phyloP scores from a whole-genome alignment of 1,140 invertebrate species.

The Radopholus similis region DNA sequence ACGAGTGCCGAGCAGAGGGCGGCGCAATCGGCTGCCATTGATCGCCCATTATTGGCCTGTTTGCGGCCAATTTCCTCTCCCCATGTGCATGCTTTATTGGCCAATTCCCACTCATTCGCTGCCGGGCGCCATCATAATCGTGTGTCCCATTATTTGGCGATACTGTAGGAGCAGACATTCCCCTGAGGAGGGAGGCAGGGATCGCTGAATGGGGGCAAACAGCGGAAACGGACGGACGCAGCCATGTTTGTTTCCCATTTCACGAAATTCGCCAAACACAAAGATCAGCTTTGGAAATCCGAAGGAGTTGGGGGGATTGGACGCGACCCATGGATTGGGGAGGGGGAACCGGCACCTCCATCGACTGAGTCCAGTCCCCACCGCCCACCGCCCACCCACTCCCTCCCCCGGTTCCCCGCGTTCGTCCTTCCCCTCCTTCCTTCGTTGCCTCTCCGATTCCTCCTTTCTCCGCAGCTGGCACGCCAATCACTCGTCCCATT shows the following conservation, averaged over 20 bases:
- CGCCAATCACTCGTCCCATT: slow-evolving; percentile 20
- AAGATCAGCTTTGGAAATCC: background rate
- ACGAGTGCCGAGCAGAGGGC: too few relatives aligned
- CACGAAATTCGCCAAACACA: background rate
- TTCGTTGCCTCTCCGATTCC: background rate
- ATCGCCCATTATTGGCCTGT: too few relatives aligned
- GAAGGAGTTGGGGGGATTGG: background rate
- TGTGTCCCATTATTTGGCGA: too few relatives aligned
- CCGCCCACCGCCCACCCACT: background rate
- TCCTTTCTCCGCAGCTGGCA: slow-evolving; percentile 10
- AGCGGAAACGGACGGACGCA: too few relatives aligned
- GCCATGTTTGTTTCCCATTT: background rate
- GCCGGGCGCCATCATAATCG: too few relatives aligned
- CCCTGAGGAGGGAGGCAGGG: too few relatives aligned
- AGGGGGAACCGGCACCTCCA: background rate
- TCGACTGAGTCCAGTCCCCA: background rate
- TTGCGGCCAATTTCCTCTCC: too few relatives aligned
- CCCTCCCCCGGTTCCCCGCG: background rate
- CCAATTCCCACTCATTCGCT: too few relatives aligned
- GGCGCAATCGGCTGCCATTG: too few relatives aligned
- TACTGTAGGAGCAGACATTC: too few relatives aligned
- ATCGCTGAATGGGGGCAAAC: too few relatives aligned
- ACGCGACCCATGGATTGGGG: background rate
- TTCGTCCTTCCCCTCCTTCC: background rate
- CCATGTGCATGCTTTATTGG: too few relatives aligned